A percentile compares a stretch with the other conserved stretches of the same genome.
These are phyloP conservation scores for Sapajus apella DNA, from an alignment of 2,113 vertebrate species.

Conservation along the genomic window DNA sequence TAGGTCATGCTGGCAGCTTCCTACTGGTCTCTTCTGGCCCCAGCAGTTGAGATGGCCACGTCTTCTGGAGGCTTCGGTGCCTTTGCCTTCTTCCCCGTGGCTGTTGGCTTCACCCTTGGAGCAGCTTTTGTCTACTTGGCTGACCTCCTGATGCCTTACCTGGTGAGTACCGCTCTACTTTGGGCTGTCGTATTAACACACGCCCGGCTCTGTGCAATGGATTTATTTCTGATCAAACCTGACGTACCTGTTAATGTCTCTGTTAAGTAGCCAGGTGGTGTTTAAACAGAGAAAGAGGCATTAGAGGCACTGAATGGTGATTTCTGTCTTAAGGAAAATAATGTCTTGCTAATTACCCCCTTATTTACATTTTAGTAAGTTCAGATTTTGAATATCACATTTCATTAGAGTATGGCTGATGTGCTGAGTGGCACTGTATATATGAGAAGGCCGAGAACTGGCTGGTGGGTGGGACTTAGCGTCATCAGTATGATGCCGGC, in stretches of 20 bases:
- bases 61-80: slow-evolving; percentile 92
- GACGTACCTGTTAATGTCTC: rapidly evolving
- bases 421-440: rapidly evolving
- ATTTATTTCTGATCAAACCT: not conserved
- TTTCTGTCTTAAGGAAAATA: not conserved
- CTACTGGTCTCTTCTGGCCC: slow-evolving; percentile 97
- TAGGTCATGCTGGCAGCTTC: slow-evolving; percentile 98
- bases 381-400: slow-evolving; percentile 40
- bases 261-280: too few relatives aligned
- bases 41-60: slow-evolving; percentile 94
- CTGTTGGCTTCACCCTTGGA: slow-evolving; percentile 91
- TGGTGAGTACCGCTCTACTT: slow-evolving; percentile 85
- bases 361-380: not conserved
- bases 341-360: not conserved
- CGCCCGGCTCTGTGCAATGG: rapidly evolving
- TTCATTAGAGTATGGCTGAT: not conserved
- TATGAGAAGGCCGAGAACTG: too few relatives aligned
- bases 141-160: slow-evolving; percentile 88
- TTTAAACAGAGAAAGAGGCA: not conserved
- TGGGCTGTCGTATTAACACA: rapidly evolving
- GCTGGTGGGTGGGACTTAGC: too few relatives aligned
- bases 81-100: slow-evolving; percentile 93
- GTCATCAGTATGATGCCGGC: not conserved
- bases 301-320: not conserved
- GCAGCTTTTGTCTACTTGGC: slow-evolving; percentile 94